phyloP scores from a whole-genome alignment of 2,888 invertebrate species.

The Himalopsyche anomala region DNA sequence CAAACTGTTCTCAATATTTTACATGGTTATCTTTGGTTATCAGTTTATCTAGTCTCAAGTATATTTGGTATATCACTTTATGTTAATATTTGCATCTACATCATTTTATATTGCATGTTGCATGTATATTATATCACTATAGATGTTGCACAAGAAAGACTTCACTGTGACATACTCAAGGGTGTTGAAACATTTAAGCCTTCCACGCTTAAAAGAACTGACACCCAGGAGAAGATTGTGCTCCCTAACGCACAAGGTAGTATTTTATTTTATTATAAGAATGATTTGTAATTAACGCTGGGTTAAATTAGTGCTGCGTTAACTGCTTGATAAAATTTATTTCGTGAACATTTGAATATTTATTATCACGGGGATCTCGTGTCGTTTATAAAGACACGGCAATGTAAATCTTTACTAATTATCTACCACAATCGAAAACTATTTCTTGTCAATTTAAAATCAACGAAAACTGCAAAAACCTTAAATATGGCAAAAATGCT shows the following conservation, averaged over 20 bases:
- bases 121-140: conserved; percentile 66
- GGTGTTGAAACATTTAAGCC: conserved; percentile 87
- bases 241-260: conserved; percentile 91
- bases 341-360: too few relatives aligned
- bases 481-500: too few relatives aligned
- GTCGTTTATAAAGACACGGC: too few relatives aligned
- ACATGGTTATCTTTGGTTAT: too few relatives aligned
- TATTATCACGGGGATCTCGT: too few relatives aligned
- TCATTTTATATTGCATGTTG: conserved; percentile 53
- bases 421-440: too few relatives aligned
- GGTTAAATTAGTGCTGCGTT: not conserved
- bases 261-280: conserved; percentile 47
- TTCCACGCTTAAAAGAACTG: conserved; percentile 84
- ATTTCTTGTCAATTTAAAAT: too few relatives aligned
- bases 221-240: conserved; percentile 88
- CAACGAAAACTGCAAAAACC: too few relatives aligned
- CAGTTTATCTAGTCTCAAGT: too few relatives aligned
- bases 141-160: conserved; percentile 86
- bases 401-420: too few relatives aligned
- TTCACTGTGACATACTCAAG: conserved; percentile 85
- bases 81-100: not conserved
- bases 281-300: not conserved
- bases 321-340: not conserved
- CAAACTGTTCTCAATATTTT: too few relatives aligned
- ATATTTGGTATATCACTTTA: not conserved